These are phyloP conservation scores for Styela clava DNA, from an alignment of 23 tunicate species.

Conservation along the genomic window DNA sequence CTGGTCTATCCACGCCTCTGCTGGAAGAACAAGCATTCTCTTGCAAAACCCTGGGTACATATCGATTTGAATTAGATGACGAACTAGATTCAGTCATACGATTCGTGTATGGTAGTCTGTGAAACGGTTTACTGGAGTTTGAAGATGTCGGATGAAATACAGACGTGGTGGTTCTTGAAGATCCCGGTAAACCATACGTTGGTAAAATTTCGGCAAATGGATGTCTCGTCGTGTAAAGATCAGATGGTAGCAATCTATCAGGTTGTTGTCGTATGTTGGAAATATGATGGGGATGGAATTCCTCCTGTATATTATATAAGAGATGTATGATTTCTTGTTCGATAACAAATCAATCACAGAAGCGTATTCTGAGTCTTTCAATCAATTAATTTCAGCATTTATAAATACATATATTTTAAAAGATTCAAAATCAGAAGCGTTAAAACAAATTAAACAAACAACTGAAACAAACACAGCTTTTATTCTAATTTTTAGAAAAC, in stretches of 20 bases:
- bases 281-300: not conserved
- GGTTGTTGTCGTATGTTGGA: not conserved
- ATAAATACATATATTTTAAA: no score
- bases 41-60: slow-evolving; percentile 1
- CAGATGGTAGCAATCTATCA: not conserved
- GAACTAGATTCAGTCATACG: slow-evolving; percentile 7
- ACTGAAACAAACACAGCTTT: no score
- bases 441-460: no score
- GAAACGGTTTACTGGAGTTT: not conserved
- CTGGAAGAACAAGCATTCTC: not conserved
- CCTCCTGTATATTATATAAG: not conserved
- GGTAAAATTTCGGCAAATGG: slow-evolving; percentile 23
- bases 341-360: no score
- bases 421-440: no score
- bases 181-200: not conserved
- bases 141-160: not conserved
- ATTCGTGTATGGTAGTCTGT: slow-evolving; percentile 22
- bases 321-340: no score
- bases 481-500: no score
- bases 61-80: not conserved
- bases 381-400: no score
- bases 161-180: not conserved
- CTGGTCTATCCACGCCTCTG: slow-evolving; percentile 22
- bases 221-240: not conserved
- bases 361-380: no score